Base-by-base conservation (phyloP, 2,797 vertebrate species). In the Tolypeutes matacus region DNA sequence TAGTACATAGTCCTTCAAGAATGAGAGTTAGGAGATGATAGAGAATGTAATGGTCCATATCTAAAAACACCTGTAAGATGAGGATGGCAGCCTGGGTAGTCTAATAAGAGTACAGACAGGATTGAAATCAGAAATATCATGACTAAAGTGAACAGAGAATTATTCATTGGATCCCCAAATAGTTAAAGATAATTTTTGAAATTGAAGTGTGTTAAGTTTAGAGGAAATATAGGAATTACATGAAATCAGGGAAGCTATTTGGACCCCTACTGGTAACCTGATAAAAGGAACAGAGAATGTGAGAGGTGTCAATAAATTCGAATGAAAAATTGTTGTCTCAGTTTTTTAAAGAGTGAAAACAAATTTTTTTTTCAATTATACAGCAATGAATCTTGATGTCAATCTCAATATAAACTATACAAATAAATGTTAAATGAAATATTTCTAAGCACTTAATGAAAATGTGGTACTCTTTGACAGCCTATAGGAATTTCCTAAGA, bases 341-440 rank as follows among this genome's bases (percentile, higher is more conserved):
- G 86, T 81, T 91, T 93, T 90, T 78, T 46, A 72, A 90, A 90
- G 36, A 60, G 4, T 3, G n/a, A 70, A 73, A 86, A n/a, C n/a
- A n/a, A 49, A 1, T 29, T 94, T 80, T 87, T 18, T 18, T 88
- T 91, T 2, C 51, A 67, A 56, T 12, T 93, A 73, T 8, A 39
- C 23, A 65, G 2, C 42, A 75, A 85, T 49, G 29, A 85, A 29
- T n/a, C 9, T 46, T 84, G 34, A 51, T 34, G n/a, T 69, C 17
- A 80, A 58, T 13, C 29, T 80, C 46, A 67, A 89, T n/a, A 80
- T 13, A 67, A 14, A 20, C 88, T 95, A 53, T 73, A 83, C 58
- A 67, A 93, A 81, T 4, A 7, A 36, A 93, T 77, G 17, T 81
- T 85, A 20, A 86, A 51, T 80, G 29, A 92, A 83, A 76, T 4